A percentile compares a stretch with the other conserved stretches of the same genome.
These are phyloP conservation scores for Halyomorpha halys DNA, from an alignment of 1,140 invertebrate genomes.

Conservation along the genomic window DNA sequence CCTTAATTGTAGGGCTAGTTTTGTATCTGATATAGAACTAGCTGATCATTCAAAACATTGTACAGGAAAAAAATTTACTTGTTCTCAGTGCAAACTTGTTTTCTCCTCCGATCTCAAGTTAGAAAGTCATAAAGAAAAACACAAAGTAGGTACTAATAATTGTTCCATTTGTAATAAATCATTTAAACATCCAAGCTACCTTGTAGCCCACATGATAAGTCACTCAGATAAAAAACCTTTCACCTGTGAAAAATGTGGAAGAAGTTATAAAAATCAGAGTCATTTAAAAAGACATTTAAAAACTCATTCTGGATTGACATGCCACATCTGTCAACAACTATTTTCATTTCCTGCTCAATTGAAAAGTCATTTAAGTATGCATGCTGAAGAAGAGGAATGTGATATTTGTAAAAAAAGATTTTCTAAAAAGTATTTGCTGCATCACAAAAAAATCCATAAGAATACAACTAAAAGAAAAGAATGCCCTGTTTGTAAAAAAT, in stretches of 20 bases:
- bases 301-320: neutral
- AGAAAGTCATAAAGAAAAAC: neutral
- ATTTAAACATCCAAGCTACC: conserved; percentile 2
- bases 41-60: neutral
- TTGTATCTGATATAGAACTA: neutral
- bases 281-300: neutral
- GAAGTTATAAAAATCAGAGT: neutral
- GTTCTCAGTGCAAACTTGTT: neutral
- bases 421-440: neutral
- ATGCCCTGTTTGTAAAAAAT: conserved; percentile 6
- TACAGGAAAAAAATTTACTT: neutral
- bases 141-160: neutral
- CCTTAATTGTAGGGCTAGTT: neutral
- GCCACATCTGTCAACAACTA: neutral
- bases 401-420: neutral
- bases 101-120: neutral
- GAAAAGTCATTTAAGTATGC: neutral
- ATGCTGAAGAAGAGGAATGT: conserved; percentile 1
- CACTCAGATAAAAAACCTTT: conserved; percentile 1
- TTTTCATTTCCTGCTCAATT: neutral
- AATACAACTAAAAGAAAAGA: neutral
- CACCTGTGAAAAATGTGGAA: conserved; percentile 2
- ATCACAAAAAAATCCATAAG: conserved; percentile 2
- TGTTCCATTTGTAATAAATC: neutral
- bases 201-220: conserved; percentile 1